Conservation (phyloP, 2,113 vertebrate species). For the Bos javanicus region DNA sequence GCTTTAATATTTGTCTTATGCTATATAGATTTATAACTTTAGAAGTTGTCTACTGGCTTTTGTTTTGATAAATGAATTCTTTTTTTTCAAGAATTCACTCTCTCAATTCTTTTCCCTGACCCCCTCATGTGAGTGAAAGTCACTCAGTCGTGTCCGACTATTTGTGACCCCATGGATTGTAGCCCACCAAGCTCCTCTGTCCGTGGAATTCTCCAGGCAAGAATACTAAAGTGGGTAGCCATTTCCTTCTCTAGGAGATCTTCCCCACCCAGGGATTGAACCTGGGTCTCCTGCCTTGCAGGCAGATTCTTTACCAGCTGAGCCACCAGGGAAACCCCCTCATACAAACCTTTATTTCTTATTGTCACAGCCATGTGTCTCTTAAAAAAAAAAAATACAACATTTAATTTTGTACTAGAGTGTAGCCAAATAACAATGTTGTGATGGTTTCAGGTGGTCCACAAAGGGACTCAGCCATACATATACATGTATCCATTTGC, state of each 20-base stretch:
- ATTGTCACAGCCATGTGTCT: not conserved
- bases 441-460: not conserved
- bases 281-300: not conserved
- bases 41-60: not conserved
- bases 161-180: not conserved
- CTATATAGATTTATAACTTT: not conserved
- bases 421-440: not conserved
- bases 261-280: not conserved
- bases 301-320: not conserved
- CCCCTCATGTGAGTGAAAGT: not conserved
- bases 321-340: not conserved
- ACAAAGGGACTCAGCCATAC: not conserved
- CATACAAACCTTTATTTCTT: not conserved
- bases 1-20: not conserved
- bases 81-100: not conserved
- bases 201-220: not conserved
- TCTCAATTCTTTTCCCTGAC: not conserved
- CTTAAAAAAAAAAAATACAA: not conserved
- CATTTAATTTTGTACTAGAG: not conserved
- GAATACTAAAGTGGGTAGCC: not conserved
- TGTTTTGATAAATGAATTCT: not conserved
- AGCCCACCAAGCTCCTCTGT: not conserved
- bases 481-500: not conserved
- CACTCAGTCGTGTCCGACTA: fast-evolving
- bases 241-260: not conserved